Conservation (phyloP, 2,113 vertebrate genomes). For the Trinectes maculatus region DNA sequence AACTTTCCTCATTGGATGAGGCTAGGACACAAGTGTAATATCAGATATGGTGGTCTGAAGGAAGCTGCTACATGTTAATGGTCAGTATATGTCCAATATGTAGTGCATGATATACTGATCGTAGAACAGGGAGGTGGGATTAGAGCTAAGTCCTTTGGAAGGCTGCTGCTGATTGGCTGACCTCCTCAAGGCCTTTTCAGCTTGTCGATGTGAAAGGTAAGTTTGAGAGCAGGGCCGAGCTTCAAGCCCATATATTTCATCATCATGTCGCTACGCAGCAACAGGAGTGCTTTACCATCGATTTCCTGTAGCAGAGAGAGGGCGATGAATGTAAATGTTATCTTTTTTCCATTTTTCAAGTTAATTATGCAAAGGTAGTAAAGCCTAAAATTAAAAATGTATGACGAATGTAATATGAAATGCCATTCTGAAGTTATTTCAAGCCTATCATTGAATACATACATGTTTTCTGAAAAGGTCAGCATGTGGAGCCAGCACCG, state of each 20-base stretch:
- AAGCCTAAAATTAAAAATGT: too few relatives aligned
- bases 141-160: conserved; percentile 56
- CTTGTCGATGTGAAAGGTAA: conserved; percentile 97
- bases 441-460: conserved; percentile 53
- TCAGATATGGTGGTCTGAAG: conserved; percentile 41
- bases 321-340: background rate
- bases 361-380: background rate
- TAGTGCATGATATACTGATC: conserved; percentile 66
- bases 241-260: conserved; percentile 99
- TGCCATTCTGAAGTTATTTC: too few relatives aligned
- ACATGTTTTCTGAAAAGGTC: conserved; percentile 98
- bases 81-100: conserved; percentile 53
- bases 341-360: background rate
- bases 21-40: conserved; percentile 34
- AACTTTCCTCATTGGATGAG: conserved; percentile 65
- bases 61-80: conserved; percentile 64
- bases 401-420: too few relatives aligned
- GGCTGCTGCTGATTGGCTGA: conserved; percentile 7
- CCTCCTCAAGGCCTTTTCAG: conserved; percentile 91
- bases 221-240: conserved; percentile 96
- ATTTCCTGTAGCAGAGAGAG: conserved; percentile 85
- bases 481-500: conserved; percentile 93
- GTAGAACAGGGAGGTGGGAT: conserved; percentile 31
- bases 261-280: conserved; percentile 93
- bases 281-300: conserved; percentile 90